Evolutionary conservation across 2,888 invertebrate genomes (phyloP).

Genomic region (Limnephilus rhombicus): DNA sequence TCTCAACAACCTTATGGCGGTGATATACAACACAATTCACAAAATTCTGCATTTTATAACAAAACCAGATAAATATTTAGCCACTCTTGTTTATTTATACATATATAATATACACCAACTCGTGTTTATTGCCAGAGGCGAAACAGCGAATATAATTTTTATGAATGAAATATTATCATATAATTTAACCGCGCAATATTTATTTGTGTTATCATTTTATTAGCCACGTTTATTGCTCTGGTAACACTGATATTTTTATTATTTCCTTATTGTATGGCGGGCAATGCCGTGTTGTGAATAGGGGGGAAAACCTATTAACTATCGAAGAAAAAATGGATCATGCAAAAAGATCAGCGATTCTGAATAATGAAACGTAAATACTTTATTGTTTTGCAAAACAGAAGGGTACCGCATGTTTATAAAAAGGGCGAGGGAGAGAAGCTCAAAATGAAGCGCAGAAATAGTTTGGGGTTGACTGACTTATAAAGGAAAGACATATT

Average conservation of each 20-base stretch:
- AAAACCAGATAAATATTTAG: too few species aligned
- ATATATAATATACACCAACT: too few species aligned
- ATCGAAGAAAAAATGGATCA: conserved; percentile 49
- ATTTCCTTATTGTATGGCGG: background rate
- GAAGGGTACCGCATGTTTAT: background rate
- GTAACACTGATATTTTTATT: conserved; percentile 20
- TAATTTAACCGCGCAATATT: background rate
- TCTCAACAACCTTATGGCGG: too few species aligned
- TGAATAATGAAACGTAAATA: conserved; percentile 70
- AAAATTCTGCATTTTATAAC: too few species aligned
- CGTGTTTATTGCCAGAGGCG: background rate
- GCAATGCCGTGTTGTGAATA: conserved; percentile 2
- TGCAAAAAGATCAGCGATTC: conserved; percentile 71
- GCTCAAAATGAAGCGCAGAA: background rate
- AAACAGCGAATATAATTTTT: background rate
- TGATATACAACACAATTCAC: too few species aligned
- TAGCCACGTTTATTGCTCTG: conserved; percentile 18
- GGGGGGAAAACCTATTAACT: conserved; percentile 28
- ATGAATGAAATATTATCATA: background rate
- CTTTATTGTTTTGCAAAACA: conserved; percentile 21
- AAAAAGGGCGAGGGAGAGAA: background rate
- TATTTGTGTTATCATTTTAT: conserved; percentile 16
- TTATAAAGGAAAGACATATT: background rate
- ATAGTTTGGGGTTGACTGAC: conserved; percentile 8
- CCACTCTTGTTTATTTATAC: background rate